Percentiles rank a stretch among this genome's conserved stretches.
These are phyloP conservation scores for Lasioglossum baleicum DNA, from an alignment of 1,140 invertebrate genomes.

Conservation along the genomic window DNA sequence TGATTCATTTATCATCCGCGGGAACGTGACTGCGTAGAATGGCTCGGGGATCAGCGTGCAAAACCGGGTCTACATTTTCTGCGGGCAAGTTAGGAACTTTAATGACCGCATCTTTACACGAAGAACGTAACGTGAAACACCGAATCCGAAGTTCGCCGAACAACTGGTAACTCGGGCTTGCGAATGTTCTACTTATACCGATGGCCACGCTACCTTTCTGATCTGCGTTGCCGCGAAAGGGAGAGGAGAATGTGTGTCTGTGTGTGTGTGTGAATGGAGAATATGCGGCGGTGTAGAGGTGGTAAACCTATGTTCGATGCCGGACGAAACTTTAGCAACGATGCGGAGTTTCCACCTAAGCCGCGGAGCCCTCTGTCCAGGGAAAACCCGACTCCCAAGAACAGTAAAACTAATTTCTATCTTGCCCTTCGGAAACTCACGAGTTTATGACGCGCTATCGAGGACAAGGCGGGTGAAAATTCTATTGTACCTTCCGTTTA, in stretches of 20 bases:
- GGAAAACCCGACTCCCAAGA: slow-evolving; percentile 2
- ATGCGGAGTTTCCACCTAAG: not conserved
- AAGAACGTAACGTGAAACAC: not conserved
- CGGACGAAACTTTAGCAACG: slow-evolving; percentile 1
- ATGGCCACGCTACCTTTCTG: not conserved
- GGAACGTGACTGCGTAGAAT: too few relatives aligned
- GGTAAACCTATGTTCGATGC: not conserved
- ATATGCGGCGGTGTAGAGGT: too few relatives aligned
- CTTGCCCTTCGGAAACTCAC: not conserved
- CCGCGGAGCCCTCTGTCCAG: slow-evolving; percentile 8
- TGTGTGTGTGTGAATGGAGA: too few relatives aligned
- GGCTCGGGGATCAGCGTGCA: not conserved
- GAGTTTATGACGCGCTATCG: not conserved
- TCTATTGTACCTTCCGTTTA: not conserved
- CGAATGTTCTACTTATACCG: not conserved
- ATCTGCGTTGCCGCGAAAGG: not conserved
- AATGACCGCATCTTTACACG: not conserved
- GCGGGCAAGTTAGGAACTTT: not conserved
- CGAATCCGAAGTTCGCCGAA: not conserved
- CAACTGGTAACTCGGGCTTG: not conserved
- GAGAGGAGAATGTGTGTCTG: not conserved
- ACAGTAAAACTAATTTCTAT: slow-evolving; percentile 10
- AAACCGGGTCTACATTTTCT: not conserved
- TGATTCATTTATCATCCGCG: too few relatives aligned
- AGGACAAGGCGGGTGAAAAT: not conserved